Base-by-base conservation (phyloP, 2,888 invertebrate genomes). In the Lasioglossum marginatum region DNA sequence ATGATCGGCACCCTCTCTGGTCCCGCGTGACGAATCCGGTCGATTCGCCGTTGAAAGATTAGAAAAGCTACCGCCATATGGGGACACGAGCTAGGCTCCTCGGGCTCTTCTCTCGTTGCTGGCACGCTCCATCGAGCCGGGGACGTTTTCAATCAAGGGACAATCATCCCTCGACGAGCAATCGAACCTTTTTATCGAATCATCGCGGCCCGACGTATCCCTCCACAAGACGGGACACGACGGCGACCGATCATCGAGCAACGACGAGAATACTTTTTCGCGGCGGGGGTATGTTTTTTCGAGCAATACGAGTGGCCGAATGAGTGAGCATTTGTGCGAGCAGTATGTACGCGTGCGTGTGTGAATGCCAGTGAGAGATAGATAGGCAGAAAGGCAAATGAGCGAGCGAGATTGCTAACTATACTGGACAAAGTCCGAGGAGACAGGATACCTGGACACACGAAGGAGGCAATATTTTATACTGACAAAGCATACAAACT, bases 111-210 rank as follows among this genome's bases (percentile, higher is more conserved):
- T 63, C 80, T 68, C 68, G 37, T 37, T 37, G 34, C 23, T 77
- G 80, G 88, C 78, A 89, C 91, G 89, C 88, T 88, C 86, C 87
- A 82, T 70, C 90, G 90, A 85, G 73, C 82, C 89, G 90, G 87
- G 90, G 89, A 90, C 88, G 87, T 89, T 92, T 92, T 90, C 92
- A 92, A 92, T 92, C 91, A 92, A 91, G 92, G 92, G 91, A 92
- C 92, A 92, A 92, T 92, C 92, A 92, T 92, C 92, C 92, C 92
- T 90, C 92, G 90, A 91, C 90, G 88, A 90, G 89, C 91, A 85
- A 89, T 87, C 90, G 91, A 92, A 88, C 89, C 87, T 85, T 92
- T 92, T 90, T 92, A 91, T 92, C 91, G 89, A 88, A 92, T 91
- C 91, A 90, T 91, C 89, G 89, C 79, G 77, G 81, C 81, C 87